These are phyloP conservation scores for Cephalotes varians DNA, from an alignment of 2,888 invertebrate species.

Conservation along the genomic window DNA sequence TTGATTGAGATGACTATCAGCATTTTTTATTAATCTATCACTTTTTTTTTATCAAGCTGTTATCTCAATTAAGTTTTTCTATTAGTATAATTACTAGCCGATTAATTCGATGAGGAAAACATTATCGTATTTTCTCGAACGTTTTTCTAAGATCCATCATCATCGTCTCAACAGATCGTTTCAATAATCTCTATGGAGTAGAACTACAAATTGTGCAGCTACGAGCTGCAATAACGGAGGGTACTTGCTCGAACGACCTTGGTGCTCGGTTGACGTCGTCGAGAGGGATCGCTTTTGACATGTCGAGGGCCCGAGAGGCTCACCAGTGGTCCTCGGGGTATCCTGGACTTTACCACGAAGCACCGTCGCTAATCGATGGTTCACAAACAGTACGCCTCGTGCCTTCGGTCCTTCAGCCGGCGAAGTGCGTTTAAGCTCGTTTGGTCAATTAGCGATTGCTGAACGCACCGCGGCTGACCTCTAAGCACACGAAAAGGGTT, in stretches of 20 bases:
- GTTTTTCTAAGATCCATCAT: background rate
- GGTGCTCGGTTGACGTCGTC: conserved; percentile 66
- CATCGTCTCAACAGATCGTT: conserved; percentile 8
- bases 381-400: conserved; percentile 78
- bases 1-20: background rate
- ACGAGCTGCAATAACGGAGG: conserved; percentile 55
- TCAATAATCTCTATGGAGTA: conserved; percentile 12
- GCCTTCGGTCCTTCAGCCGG: conserved; percentile 73
- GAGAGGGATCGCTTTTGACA: conserved; percentile 75
- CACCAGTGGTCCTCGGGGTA: conserved; percentile 69
- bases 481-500: conserved; percentile 64
- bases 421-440: conserved; percentile 84
- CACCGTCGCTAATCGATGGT: conserved; percentile 81
- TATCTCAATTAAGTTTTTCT: background rate
- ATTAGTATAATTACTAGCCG: background rate
- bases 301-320: conserved; percentile 69
- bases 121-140: background rate
- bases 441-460: conserved; percentile 82
- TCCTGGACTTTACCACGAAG: conserved; percentile 73
- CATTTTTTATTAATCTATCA: background rate
- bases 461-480: conserved; percentile 63
- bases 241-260: conserved; percentile 66
- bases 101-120: background rate
- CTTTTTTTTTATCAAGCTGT: background rate
- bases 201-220: conserved; percentile 44